Conservation (phyloP, 92 coral and sea anemone species). For the Parazoanthus swiftii region DNA sequence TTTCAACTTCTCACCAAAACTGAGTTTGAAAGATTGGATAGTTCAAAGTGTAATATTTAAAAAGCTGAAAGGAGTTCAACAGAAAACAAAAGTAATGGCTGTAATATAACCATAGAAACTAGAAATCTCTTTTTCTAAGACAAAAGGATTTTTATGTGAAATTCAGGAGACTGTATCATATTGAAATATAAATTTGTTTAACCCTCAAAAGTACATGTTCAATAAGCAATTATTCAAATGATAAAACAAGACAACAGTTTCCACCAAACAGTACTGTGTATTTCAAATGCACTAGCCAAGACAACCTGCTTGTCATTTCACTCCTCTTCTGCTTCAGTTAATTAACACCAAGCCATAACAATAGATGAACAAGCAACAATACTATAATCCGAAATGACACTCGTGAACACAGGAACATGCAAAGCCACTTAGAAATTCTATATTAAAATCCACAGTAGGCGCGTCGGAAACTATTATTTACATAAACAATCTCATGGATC, state of each 20-base stretch:
- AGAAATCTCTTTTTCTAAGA: too few species aligned
- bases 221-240: not conserved
- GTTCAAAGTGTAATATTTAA: too few species aligned
- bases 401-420: constrained; percentile 17
- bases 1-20: too few species aligned
- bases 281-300: not conserved
- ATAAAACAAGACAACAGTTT: not conserved
- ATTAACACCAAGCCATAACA: constrained; percentile 13
- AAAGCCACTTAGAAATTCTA: constrained; percentile 41
- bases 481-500: constrained; percentile 38
- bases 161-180: not conserved
- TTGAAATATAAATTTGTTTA: not conserved
- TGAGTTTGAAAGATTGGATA: too few species aligned
- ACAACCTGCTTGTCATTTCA: not conserved
- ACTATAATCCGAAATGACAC: constrained; percentile 27
- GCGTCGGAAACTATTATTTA: constrained; percentile 36
- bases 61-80: too few species aligned
- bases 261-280: constrained; percentile 3
- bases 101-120: too few species aligned
- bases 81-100: too few species aligned
- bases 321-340: constrained; percentile 4
- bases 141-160: not conserved
- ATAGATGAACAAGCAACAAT: not conserved
- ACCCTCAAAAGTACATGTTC: constrained; percentile 6
- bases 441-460: constrained; percentile 23